A percentile compares a stretch with the other conserved stretches of the same genome.
These are phyloP conservation scores for Pentamera pediparva DNA, from an alignment of 53 echinoderm and acorn worm species.

Conservation along the genomic window DNA sequence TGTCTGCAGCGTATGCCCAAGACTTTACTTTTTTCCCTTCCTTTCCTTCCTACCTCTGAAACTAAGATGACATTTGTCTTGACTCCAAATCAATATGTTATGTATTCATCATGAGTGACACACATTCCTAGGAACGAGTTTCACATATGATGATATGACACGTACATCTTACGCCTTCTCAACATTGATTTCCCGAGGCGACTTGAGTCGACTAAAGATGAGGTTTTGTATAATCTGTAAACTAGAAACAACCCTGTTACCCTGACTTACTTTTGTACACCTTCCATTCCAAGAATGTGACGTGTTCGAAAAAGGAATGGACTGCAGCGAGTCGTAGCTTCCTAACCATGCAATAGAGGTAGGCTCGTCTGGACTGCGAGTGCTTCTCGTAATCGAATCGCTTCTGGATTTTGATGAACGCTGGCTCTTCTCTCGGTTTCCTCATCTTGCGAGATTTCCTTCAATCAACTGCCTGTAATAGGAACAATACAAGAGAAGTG, in stretches of 20 bases:
- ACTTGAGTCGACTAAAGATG: background rate
- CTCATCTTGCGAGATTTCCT: background rate
- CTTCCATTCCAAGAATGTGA: constrained; percentile 23
- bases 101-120: too few relatives aligned
- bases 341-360: background rate
- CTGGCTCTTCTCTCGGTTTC: constrained; percentile 13
- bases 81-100: too few relatives aligned
- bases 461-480: background rate
- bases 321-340: background rate
- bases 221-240: too few relatives aligned
- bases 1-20: too few relatives aligned
- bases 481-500: background rate
- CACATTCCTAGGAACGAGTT: too few relatives aligned
- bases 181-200: too few relatives aligned
- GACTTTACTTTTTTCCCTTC: too few relatives aligned
- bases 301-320: constrained; percentile 14
- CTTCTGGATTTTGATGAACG: constrained; percentile 9
- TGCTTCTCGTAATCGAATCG: constrained; percentile 7
- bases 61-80: too few relatives aligned
- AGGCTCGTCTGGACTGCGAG: constrained; percentile 1
- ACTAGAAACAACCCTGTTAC: too few relatives aligned
- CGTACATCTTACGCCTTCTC: too few relatives aligned
- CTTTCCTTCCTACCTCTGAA: too few relatives aligned
- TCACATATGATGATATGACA: too few relatives aligned
- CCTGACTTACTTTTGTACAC: constrained; percentile 22